Evolutionary conservation across 2,888 invertebrate species (phyloP).

Genomic region (Drosophila parthenogenetica): DNA sequence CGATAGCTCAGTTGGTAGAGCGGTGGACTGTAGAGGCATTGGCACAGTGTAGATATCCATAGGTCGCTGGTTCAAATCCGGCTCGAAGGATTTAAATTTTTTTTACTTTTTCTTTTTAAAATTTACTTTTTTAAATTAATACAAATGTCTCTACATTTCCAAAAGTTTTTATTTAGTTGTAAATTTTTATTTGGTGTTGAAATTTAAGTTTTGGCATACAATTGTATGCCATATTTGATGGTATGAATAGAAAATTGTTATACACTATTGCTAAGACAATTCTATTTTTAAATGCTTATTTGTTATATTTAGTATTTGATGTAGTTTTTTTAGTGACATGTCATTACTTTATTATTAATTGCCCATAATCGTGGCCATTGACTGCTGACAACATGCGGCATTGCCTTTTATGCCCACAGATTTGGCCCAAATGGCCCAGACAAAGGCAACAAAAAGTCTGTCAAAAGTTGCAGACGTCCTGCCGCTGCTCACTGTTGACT

Average conservation of each 20-base stretch:
- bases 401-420: constrained; percentile 10
- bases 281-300: constrained; percentile 3
- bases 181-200: background rate
- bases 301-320: background rate
- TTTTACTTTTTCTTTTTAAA: constrained; percentile 13
- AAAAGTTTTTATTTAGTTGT: background rate
- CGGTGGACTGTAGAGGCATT: constrained; percentile 81
- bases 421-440: constrained; percentile 35
- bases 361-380: constrained; percentile 64
- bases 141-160: background rate
- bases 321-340: background rate
- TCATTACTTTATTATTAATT: constrained; percentile 7
- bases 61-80: constrained; percentile 84
- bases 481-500: constrained; percentile 58
- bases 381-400: constrained; percentile 27
- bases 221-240: background rate
- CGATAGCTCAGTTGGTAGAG: constrained; percentile 84
- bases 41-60: constrained; percentile 70
- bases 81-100: constrained; percentile 78
- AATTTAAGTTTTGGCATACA: background rate
- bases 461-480: constrained; percentile 69
- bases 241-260: constrained; percentile 2
- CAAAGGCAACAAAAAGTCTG: constrained; percentile 56
- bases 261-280: no score
- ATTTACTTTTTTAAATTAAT: background rate